Conservation (phyloP, 2,888 invertebrate genomes). For the Sepiola atlantica region DNA sequence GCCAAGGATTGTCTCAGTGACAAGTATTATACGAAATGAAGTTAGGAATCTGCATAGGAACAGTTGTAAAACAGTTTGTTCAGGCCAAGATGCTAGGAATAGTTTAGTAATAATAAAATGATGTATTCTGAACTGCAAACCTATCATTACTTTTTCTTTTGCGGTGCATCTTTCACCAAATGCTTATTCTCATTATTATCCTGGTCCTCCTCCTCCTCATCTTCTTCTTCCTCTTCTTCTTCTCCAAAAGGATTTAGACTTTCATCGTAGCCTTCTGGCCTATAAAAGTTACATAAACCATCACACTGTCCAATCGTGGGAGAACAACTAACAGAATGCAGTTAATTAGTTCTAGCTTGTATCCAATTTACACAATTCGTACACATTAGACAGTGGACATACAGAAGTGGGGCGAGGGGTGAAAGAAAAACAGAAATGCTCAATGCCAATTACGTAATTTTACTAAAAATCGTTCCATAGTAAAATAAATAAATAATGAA, state of each 20-base stretch:
- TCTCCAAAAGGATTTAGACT: conserved; percentile 74
- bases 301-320: not conserved
- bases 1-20: not conserved
- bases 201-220: conserved; percentile 56
- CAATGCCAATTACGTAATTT: not conserved
- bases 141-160: conserved; percentile 49
- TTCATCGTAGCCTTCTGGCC: conserved; percentile 62
- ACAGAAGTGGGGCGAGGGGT: not conserved
- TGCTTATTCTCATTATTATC: conserved; percentile 50
- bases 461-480: not conserved
- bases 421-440: not conserved
- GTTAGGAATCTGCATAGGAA: conserved; percentile 37
- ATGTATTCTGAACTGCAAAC: conserved; percentile 46
- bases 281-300: conserved; percentile 49
- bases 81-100: conserved; percentile 40
- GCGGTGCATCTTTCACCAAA: conserved; percentile 47
- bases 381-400: not conserved
- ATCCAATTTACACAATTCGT: not conserved
- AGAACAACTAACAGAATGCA: not conserved
- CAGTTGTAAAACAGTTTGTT: not conserved
- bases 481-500: not conserved
- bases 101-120: conserved; percentile 24
- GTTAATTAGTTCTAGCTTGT: not conserved
- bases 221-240: conserved; percentile 60
- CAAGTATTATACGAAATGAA: not conserved